Evolutionary conservation across 1,140 invertebrate species (phyloP).

Genomic region (Melanaphis sacchari): DNA sequence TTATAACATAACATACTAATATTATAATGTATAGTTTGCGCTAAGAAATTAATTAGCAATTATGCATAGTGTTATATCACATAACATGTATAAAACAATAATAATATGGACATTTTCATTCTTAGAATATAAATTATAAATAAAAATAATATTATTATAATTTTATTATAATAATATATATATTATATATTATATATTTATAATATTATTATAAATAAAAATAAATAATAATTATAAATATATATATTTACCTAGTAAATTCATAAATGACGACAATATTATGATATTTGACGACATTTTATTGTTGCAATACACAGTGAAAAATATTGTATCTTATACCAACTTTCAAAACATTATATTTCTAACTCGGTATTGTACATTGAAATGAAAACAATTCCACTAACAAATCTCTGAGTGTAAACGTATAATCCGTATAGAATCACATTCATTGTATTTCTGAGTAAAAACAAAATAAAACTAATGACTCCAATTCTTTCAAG

Average conservation of each 20-base stretch:
- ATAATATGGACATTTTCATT: neutral
- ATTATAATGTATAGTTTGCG: neutral
- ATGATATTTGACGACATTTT: neutral
- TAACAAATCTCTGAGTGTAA: neutral
- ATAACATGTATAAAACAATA: neutral
- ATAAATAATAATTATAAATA: too few relatives aligned
- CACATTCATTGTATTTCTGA: neutral
- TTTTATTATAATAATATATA: too few relatives aligned
- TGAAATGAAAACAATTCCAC: neutral
- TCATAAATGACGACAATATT: neutral
- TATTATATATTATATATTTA: too few relatives aligned
- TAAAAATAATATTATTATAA: too few relatives aligned
- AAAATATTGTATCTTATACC: neutral
- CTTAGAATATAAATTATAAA: too few relatives aligned
- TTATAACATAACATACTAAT: neutral
- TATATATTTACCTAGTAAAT: too few relatives aligned
- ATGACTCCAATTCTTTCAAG: too few relatives aligned
- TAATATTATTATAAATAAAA: too few relatives aligned
- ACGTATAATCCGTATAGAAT: neutral
- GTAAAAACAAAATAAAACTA: neutral
- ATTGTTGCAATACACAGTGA: neutral
- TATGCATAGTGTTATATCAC: neutral
- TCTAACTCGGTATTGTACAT: neutral
- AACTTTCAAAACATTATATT: neutral
- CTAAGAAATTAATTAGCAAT: too few relatives aligned